A percentile compares a stretch with the other conserved stretches of the same genome.
phyloP scores from a whole-genome alignment of 2,888 invertebrate genomes.

The Mythimna lalbum region DNA sequence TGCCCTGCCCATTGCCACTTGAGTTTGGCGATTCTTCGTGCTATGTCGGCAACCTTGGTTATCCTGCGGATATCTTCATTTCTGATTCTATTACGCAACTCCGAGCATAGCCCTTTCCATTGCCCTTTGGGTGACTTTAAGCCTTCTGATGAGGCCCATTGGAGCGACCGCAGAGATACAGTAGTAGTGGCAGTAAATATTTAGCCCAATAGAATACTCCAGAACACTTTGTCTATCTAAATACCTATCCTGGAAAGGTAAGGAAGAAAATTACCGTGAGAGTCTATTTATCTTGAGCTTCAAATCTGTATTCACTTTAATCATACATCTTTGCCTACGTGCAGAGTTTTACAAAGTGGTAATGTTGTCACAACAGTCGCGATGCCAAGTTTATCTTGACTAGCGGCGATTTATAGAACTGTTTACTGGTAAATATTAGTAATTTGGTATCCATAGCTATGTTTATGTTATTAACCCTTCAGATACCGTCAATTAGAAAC shows the following conservation, averaged over 20 bases:
- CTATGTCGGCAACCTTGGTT: too few species aligned
- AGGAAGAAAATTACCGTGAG: conserved; percentile 37
- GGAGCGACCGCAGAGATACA: too few species aligned
- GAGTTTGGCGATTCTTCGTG: too few species aligned
- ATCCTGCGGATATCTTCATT: too few species aligned
- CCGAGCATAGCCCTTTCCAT: too few species aligned
- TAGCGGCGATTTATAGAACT: conserved; percentile 11
- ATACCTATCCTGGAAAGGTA: neutral
- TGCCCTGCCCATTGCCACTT: too few species aligned
- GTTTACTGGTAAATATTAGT: neutral
- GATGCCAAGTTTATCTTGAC: conserved; percentile 14
- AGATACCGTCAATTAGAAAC: too few species aligned
- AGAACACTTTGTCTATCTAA: neutral
- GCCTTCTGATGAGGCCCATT: too few species aligned
- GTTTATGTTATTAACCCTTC: too few species aligned
- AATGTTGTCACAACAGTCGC: conserved; percentile 14
- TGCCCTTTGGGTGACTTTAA: too few species aligned
- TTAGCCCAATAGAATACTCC: neutral
- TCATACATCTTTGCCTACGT: conserved; percentile 40
- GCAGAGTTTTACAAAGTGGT: conserved; percentile 27
- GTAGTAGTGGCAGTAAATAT: too few species aligned
- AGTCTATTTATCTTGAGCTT: conserved; percentile 31
- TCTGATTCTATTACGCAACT: too few species aligned
- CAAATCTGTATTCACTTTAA: conserved; percentile 24
- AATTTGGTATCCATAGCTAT: neutral